Evolutionary conservation across 2,888 invertebrate species (phyloP), one percentile per base, ranked within the genome.

Genomic region (Cabera pusaria): DNA sequence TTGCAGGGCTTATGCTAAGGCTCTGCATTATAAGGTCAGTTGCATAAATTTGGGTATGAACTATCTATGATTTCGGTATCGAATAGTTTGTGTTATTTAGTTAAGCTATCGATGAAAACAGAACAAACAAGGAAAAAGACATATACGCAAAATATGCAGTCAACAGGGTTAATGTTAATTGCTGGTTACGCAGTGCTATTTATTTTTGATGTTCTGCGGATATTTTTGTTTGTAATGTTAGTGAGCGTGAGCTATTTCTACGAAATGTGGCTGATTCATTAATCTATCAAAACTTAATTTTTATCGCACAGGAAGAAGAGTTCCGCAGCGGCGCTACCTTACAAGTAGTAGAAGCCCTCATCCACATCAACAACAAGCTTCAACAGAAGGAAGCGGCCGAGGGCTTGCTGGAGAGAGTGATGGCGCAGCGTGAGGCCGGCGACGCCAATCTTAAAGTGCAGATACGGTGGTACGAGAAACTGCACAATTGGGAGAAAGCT

Each of bases 401-500:
- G 63, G 99, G 99, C 34, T 82, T 97, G 1, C 77, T 99, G 2
- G 95, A 96, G 63, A 95, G 96, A 65, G 97, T 97, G 1, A 96
- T 96, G 92, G 94, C 92, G 8, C 92, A 95, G 62, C 92, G 94
- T 11, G 93, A 92, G 46, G 92, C 92, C 0, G 91, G 92, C 0
- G 92, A 93, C 51, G 91, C 92, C 6, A 89, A 85, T 44, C 59
- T 90, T 0, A 77, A 87, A 55, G 86, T 86, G 2, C 86, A 87
- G 76, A 97, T 98, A 25, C 91, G 97, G 3, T 99, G 99, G 99
- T 98, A 98, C 75, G 99, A 99, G 74, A 99, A 99, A 78, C 88
- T 99, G 1, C 98, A 99, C 79, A 98, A 98, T 71, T 99, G 99
- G 99, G 98, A 98, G 60, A 97, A 97, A 69, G 99, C 99, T 0